Evolutionary conservation across 2,113 vertebrate species (phyloP), one percentile per base, ranked within the genome.

Genomic region (Nothobranchius kuhntae): DNA sequence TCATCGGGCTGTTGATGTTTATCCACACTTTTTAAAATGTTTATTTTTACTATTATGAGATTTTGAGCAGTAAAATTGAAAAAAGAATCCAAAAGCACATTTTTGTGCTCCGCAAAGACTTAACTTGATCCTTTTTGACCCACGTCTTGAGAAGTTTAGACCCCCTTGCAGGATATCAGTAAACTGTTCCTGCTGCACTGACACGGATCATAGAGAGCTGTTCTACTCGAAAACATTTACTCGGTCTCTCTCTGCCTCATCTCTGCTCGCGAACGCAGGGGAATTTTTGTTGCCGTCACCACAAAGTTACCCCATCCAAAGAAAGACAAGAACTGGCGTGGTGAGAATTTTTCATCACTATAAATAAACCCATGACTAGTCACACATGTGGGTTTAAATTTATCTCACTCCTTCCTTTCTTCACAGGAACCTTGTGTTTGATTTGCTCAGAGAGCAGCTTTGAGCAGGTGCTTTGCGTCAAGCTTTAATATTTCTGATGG

Each of bases 301-400:
- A 30, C 30, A 58, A 71, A 64, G 60, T 8, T 5, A 17, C 36
- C 45, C 17, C 65, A 14, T 10, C 10, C 13, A 40, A 45, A 15
- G 13, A 62, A 81, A 21, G 42, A 77, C 13, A 4, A 30, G 30
- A 58, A 52, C 50, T 59, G 75, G 75, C 68, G 53, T 44, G 74
- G 83, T 69, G 13, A 24, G 48, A 52, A 9, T 4, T 0, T 55
- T 67, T 74, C 21, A 35, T 1, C 9, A 51, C 35, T n/a, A 69
- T 60, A 81, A 86, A 81, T 79, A 74, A 56, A 68, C 38, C 2
- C 0, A 13, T 74, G 59, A 80, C 54, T 64, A 45, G 13, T 12
- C 1, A 1, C 15, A 24, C 40, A 26, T 56, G 50, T 56, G 9
- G 52, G 36, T 64, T 76, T 14, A 14, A 26, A 7, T 35, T 66